Evolutionary conservation across 2,113 vertebrate species (phyloP).

Genomic region (Channa argus): DNA sequence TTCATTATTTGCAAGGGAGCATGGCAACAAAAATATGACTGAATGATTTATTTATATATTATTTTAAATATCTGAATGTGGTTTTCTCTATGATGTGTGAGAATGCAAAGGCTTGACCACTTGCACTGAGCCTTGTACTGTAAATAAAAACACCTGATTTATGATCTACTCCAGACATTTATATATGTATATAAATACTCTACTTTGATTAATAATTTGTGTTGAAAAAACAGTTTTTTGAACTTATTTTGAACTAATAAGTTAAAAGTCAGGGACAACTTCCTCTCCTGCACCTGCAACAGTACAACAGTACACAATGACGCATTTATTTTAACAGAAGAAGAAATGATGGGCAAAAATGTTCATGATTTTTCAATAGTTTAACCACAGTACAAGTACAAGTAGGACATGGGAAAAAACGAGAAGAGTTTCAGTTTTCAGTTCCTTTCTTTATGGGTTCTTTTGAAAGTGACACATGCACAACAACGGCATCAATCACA

Average conservation of each 20-base stretch:
- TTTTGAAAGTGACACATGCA: constrained; percentile 8
- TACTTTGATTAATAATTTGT: neutral
- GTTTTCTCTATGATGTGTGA: neutral
- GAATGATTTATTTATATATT: too few species aligned
- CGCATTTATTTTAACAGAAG: too few species aligned
- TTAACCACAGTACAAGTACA: too few species aligned
- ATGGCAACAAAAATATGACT: neutral
- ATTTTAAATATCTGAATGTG: neutral
- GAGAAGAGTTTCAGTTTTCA: constrained; percentile 34
- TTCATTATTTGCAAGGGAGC: neutral
- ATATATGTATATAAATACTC: neutral
- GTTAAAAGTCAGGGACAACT: neutral
- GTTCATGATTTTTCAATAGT: neutral
- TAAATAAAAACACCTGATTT: too few species aligned
- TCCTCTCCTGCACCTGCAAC: neutral
- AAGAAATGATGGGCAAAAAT: neutral
- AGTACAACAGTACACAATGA: too few species aligned
- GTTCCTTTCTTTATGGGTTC: constrained; percentile 47
- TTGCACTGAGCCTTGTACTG: too few species aligned
- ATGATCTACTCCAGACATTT: neutral
- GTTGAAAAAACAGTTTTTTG: neutral
- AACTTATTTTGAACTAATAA: neutral
- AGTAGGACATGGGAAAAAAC: too few species aligned
- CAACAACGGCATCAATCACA: neutral
- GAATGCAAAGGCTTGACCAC: neutral